Conservation (phyloP, 2,113 vertebrate species). For the Ramphastos sulfuratus region DNA sequence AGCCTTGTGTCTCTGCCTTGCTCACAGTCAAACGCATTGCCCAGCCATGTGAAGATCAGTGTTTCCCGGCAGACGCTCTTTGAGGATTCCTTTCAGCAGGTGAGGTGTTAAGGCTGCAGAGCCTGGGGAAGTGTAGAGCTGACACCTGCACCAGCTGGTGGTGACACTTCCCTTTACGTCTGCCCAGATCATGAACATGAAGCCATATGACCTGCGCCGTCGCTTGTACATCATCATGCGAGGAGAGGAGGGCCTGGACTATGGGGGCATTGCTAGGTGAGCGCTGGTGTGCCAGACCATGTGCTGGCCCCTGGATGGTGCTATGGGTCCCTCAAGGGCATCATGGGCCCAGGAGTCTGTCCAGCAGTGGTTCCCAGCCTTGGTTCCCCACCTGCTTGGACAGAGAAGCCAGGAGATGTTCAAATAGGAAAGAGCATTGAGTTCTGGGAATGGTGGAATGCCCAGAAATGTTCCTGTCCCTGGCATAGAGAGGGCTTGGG, state of each 20-base stretch:
- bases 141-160: fast-evolving
- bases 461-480: fast-evolving
- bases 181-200: slow-evolving; percentile 97
- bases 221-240: slow-evolving; percentile 98
- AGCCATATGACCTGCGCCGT: slow-evolving; percentile 92
- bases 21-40: slow-evolving; percentile 89
- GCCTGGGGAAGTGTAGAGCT: fast-evolving
- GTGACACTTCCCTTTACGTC: neutral
- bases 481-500: neutral
- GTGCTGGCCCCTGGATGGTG: neutral
- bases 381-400: neutral
- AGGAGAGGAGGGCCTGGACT: slow-evolving; percentile 96
- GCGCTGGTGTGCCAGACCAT: fast-evolving
- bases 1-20: neutral
- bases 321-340: neutral
- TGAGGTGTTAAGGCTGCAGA: neutral
- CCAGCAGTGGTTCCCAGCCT: neutral
- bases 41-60: slow-evolving; percentile 97
- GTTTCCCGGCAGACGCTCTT: slow-evolving; percentile 97
- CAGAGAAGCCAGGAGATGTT: neutral
- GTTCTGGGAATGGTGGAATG: neutral
- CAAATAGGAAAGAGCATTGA: neutral
- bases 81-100: slow-evolving; percentile 98
- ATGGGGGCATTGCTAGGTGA: slow-evolving; percentile 95
- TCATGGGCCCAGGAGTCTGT: fast-evolving